Conservation (phyloP, 1,140 invertebrate genomes). For the Arion vulgaris region DNA sequence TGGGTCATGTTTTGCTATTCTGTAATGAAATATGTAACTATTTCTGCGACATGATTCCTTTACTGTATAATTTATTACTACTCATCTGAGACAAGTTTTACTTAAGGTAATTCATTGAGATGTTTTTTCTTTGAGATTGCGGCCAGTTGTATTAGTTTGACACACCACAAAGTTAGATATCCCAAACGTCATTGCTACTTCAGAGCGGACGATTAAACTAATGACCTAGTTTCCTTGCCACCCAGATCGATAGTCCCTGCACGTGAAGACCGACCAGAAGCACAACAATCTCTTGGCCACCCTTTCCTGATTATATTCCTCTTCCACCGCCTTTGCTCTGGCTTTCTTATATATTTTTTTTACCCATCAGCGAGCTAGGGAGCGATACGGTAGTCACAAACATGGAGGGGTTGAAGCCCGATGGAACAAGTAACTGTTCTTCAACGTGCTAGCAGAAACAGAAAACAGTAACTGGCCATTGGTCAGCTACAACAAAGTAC, state of each 20-base stretch:
- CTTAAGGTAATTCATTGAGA: background rate
- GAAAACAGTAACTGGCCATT: too few relatives aligned
- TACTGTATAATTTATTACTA: too few relatives aligned
- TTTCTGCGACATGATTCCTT: too few relatives aligned
- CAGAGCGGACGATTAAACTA: background rate
- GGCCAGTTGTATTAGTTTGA: background rate
- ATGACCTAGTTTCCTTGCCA: constrained; percentile 4
- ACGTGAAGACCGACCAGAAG: constrained; percentile 2
- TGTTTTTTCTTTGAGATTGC: background rate
- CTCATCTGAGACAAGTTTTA: too few relatives aligned
- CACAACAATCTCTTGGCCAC: background rate
- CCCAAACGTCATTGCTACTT: background rate
- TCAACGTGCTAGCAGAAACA: background rate
- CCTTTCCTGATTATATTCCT: background rate
- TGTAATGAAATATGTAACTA: too few relatives aligned
- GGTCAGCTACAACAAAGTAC: background rate
- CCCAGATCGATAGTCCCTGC: constrained; percentile 15
- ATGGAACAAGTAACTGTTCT: background rate
- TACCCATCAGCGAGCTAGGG: background rate
- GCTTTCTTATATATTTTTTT: background rate
- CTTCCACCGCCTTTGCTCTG: background rate
- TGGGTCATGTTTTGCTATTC: too few relatives aligned
- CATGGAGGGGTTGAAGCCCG: background rate
- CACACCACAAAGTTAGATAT: background rate
- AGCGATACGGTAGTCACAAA: background rate